phyloP scores from a whole-genome alignment of 1,140 invertebrate genomes.

The Drosophila teissieri region DNA sequence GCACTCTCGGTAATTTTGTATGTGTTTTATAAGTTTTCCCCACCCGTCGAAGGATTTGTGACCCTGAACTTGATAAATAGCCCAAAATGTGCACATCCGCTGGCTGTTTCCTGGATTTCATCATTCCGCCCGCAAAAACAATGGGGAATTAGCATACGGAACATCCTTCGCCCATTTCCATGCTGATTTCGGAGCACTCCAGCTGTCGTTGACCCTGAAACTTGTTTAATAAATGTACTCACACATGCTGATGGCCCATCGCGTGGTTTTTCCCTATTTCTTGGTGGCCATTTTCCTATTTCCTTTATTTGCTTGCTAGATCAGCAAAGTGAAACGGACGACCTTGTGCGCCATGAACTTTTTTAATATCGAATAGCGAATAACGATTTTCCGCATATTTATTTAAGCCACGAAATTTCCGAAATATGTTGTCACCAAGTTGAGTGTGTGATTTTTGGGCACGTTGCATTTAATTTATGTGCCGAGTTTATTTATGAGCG shows the following conservation, averaged over 20 bases:
- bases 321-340: conserved; percentile 40
- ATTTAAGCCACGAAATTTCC: conserved; percentile 25
- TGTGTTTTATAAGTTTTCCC: neutral
- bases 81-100: conserved; percentile 21
- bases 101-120: conserved; percentile 22
- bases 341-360: conserved; percentile 35
- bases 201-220: conserved; percentile 55
- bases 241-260: conserved; percentile 62
- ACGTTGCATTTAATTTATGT: conserved; percentile 60
- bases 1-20: neutral
- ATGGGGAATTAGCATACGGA: conserved; percentile 33
- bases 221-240: conserved; percentile 81
- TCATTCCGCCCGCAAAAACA: conserved; percentile 15
- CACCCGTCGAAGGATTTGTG: conserved; percentile 5
- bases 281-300: conserved; percentile 39
- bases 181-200: conserved; percentile 35
- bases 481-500: conserved; percentile 63
- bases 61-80: conserved; percentile 47
- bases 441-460: conserved; percentile 40
- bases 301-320: conserved; percentile 47
- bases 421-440: conserved; percentile 22
- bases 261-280: conserved; percentile 27
- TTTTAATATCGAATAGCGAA: conserved; percentile 46
- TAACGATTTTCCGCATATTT: conserved; percentile 56
- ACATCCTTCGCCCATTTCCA: conserved; percentile 34